Base-by-base conservation (phyloP, 2,797 vertebrate species). In the Pipistrellus kuhlii region DNA sequence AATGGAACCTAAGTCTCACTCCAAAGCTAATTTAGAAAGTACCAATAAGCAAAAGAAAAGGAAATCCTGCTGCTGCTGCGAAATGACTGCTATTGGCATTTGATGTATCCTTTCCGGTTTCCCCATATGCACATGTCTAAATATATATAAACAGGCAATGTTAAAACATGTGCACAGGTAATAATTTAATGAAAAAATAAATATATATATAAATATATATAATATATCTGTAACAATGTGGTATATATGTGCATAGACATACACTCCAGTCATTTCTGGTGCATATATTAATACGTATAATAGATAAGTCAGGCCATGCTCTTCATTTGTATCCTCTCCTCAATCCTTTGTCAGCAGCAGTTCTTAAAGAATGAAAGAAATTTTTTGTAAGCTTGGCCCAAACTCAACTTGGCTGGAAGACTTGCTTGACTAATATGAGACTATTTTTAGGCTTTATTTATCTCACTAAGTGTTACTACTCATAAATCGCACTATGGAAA, bases 371-470 rank as follows among this genome's bases (percentile, higher is more conserved):
- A 53, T 83, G 48, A 48, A 35, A 68, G 41, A 44, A 1, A 5
- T 20, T 76, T 86, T 77, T 83, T 69, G 1, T 88, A 80, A 57
- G 14, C 89, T 91, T 95, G 84, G 69, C 55, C 25, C 30, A 48
- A 64, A 73, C 32, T 85, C 78, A 72, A 3, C 88, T 95, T 96
- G 86, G 80, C 80, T 84, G 41, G 72, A 75, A 81, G 53, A 81
- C 53, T 93, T 68, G 57, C 41, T 55, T 94, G 94, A 92, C 64
- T 64, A 27, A 91, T 57, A 73, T 27, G 55, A 93, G 23, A 62
- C 64, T 96, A 75, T 94, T 95, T 94, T 90, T 85, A 85, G 73
- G 35, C 46, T 95, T 91, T 85, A 85, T 92, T 94, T 95, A 91
- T 71, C 57, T 30, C 15, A 30, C 41, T 66, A 41, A 94, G 44